phyloP scores from a whole-genome alignment of 2,113 vertebrate genomes.

The Xiphias gladius region DNA sequence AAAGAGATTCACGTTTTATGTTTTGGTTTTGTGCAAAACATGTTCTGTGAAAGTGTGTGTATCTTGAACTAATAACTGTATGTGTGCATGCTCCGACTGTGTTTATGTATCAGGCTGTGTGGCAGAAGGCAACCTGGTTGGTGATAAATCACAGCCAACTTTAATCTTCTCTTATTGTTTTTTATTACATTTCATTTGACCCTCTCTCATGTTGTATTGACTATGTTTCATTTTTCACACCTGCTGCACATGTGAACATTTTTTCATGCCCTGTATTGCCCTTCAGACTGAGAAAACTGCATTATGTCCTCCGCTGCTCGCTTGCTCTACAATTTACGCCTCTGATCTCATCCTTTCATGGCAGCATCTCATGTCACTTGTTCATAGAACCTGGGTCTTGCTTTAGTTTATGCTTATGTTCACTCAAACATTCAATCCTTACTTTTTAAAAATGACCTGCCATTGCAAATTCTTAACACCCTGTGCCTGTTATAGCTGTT shows the following conservation, averaged over 20 bases:
- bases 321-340: conserved; percentile 3
- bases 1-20: not conserved
- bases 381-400: not conserved
- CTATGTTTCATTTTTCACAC: conserved; percentile 16
- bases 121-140: not conserved
- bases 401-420: not conserved
- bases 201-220: conserved; percentile 15
- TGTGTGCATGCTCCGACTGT: not conserved
- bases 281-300: conserved; percentile 21
- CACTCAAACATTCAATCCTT: not conserved
- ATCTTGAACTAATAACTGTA: not conserved
- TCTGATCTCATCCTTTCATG: too few species aligned
- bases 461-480: not conserved
- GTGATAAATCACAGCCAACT: conserved; percentile 14
- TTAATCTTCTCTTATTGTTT: conserved; percentile 30
- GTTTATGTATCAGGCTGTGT: not conserved
- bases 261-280: not conserved
- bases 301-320: conserved; percentile 6
- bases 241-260: conserved; percentile 5
- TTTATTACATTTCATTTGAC: conserved; percentile 39
- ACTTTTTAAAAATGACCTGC: not conserved
- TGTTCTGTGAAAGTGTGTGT: not conserved
- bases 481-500: not conserved
- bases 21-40: not conserved
- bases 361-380: not conserved